These are phyloP conservation scores for Mesorhabditis sp. DNA, from an alignment of 2,888 invertebrate genomes.

Conservation along the genomic window DNA sequence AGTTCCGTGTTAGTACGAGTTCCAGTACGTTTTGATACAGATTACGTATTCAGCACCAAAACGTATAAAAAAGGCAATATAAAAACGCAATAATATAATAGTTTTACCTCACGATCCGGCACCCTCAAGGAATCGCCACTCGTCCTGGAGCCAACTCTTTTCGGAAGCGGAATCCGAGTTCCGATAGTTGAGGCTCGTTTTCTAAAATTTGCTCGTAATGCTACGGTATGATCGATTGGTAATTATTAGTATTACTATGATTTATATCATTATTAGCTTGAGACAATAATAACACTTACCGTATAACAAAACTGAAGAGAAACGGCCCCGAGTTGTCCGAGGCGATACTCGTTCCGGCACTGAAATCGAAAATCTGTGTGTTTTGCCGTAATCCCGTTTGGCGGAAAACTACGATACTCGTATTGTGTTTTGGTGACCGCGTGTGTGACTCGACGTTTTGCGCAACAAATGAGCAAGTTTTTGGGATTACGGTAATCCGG, in stretches of 20 bases:
- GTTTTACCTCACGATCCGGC: slow-evolving; percentile 51
- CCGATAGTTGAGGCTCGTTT: slow-evolving; percentile 57
- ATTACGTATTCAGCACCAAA: neutral
- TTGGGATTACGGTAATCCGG: no score
- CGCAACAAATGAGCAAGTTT: no score
- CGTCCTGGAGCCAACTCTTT: slow-evolving; percentile 49
- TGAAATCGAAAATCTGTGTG: slow-evolving; percentile 7
- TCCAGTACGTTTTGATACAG: neutral
- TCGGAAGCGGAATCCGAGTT: slow-evolving; percentile 53
- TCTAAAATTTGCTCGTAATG: no score
- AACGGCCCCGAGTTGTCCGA: slow-evolving; percentile 57
- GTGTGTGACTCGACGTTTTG: no score
- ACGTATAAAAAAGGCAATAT: neutral
- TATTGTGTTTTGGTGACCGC: no score
- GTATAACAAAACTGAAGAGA: slow-evolving; percentile 54
- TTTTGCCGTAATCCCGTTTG: neutral
- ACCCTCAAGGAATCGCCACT: slow-evolving; percentile 54
- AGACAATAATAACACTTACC: no score
- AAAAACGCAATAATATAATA: no score
- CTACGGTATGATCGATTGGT: no score
- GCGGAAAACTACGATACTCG: neutral
- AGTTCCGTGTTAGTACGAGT: neutral
- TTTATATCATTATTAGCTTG: no score
- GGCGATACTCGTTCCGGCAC: slow-evolving; percentile 51
- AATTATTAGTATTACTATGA: no score